Percentiles rank a stretch among this genome's conserved stretches.
These are phyloP conservation scores for Diloba caeruleocephala DNA, from an alignment of 2,888 invertebrate genomes.

Conservation along the genomic window DNA sequence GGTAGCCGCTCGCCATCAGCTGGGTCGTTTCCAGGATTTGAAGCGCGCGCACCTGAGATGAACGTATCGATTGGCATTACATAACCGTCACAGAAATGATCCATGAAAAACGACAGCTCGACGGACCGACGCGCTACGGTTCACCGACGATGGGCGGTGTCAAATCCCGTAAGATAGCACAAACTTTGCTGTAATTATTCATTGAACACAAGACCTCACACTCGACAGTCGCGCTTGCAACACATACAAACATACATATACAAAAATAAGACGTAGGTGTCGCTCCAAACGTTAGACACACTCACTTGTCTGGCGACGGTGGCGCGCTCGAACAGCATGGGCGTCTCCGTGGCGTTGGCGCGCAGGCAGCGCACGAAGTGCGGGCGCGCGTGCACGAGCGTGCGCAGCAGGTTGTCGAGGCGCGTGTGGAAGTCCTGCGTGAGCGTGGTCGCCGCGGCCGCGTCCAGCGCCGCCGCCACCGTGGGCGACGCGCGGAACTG, in stretches of 20 bases:
- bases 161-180: too few relatives aligned
- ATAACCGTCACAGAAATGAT: too few relatives aligned
- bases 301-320: slow-evolving; percentile 94
- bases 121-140: too few relatives aligned
- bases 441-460: slow-evolving; percentile 95
- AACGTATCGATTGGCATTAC: background rate
- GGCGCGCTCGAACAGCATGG: slow-evolving; percentile 95
- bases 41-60: slow-evolving; percentile 92
- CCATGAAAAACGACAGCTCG: too few relatives aligned
- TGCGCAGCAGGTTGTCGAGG: slow-evolving; percentile 96
- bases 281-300: too few relatives aligned
- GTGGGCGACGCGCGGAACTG: slow-evolving; percentile 97
- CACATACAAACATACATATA: too few relatives aligned
- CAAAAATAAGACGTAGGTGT: too few relatives aligned
- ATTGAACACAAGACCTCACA: too few relatives aligned
- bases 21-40: slow-evolving; percentile 98
- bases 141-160: too few relatives aligned
- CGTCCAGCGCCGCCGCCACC: slow-evolving; percentile 93
- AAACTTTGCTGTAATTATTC: too few relatives aligned
- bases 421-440: slow-evolving; percentile 98
- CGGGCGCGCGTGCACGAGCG: slow-evolving; percentile 97
- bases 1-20: slow-evolving; percentile 98
- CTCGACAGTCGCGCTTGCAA: too few relatives aligned
- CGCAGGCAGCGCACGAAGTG: slow-evolving; percentile 98
- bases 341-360: slow-evolving; percentile 94